phyloP scores from a whole-genome alignment of 2,113 vertebrate genomes.

The Xyrauchen texanus region DNA sequence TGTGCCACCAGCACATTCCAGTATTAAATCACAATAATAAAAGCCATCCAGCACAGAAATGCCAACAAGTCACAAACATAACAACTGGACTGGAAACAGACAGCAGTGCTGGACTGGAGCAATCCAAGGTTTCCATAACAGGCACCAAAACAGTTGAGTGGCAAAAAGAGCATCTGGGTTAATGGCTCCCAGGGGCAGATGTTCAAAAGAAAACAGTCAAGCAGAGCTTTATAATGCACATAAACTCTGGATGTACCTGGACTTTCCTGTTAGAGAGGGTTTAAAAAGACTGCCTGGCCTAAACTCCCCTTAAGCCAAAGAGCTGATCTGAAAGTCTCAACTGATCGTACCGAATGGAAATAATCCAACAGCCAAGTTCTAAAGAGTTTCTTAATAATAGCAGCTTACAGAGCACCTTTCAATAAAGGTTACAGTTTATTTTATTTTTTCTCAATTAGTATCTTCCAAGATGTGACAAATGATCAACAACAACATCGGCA shows the following conservation, averaged over 20 bases:
- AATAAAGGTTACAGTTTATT: too few species aligned
- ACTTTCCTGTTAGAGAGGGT: constrained; percentile 30
- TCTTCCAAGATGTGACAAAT: too few species aligned
- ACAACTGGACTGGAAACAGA: constrained; percentile 40
- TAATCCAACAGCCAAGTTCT: too few species aligned
- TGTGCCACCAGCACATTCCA: constrained; percentile 21
- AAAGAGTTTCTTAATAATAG: too few species aligned
- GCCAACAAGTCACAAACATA: constrained; percentile 28
- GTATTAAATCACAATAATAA: constrained; percentile 42
- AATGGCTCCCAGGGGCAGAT: background rate
- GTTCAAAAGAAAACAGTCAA: constrained; percentile 32
- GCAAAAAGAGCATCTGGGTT: constrained; percentile 31
- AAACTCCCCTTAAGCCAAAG: constrained; percentile 42
- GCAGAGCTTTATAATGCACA: too few species aligned
- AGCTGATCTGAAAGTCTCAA: too few species aligned
- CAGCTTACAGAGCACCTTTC: too few species aligned
- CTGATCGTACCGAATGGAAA: too few species aligned
- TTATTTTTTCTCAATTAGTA: too few species aligned
- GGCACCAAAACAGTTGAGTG: background rate
- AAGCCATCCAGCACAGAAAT: constrained; percentile 26
- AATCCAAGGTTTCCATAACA: constrained; percentile 36
- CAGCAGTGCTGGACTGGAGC: constrained; percentile 12
- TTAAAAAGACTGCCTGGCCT: constrained; percentile 35
- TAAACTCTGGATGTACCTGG: constrained; percentile 23
- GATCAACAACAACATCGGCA: too few species aligned